Evolutionary conservation across 2,113 vertebrate species (phyloP).

Genomic region (Prolemur simus): DNA sequence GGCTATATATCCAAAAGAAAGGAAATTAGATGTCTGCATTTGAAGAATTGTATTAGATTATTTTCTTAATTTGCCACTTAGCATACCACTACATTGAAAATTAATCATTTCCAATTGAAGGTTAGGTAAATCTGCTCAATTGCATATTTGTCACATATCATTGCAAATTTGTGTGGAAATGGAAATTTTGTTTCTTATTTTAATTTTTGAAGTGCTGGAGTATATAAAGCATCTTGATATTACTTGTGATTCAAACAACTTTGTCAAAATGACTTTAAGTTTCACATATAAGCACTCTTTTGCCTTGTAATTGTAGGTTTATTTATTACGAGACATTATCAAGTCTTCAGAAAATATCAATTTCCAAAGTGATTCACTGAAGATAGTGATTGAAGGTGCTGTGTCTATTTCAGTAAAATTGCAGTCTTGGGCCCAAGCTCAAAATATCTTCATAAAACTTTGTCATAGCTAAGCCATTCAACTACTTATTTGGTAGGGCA

Average conservation of each 20-base stretch:
- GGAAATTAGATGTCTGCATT: background rate
- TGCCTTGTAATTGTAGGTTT: background rate
- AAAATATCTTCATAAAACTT: background rate
- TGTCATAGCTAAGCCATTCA: background rate
- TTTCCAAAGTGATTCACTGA: background rate
- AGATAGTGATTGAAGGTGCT: background rate
- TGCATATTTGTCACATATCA: background rate
- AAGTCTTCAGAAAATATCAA: background rate
- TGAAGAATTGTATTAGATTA: background rate
- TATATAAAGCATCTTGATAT: slow-evolving; percentile 4
- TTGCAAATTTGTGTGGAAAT: background rate
- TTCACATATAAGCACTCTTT: background rate
- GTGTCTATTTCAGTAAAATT: background rate
- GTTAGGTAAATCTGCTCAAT: background rate
- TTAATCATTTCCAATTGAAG: background rate
- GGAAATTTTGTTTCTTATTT: background rate
- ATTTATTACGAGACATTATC: slow-evolving; percentile 9
- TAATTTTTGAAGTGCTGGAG: background rate
- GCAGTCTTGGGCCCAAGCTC: background rate
- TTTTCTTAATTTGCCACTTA: background rate
- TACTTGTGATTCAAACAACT: background rate
- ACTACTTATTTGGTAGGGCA: background rate
- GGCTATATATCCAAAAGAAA: background rate
- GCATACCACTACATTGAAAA: background rate
- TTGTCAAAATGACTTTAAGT: background rate